phyloP scores from a whole-genome alignment of 2,797 vertebrate genomes.

The Aulostomus chinensis region DNA sequence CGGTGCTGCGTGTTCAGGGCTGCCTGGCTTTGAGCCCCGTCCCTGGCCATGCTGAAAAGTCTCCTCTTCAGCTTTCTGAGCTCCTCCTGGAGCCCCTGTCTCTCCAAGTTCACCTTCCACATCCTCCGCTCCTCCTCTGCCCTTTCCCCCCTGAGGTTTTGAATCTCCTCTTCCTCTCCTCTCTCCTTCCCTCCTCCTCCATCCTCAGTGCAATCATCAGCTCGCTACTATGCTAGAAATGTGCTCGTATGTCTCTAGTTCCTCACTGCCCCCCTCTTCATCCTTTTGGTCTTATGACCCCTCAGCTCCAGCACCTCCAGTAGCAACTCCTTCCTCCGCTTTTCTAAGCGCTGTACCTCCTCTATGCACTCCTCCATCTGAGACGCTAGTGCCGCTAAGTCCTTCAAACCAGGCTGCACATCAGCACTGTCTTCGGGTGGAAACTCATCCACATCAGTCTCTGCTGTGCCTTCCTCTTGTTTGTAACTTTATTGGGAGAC shows the following conservation, averaged over 20 bases:
- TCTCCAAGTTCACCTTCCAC: constrained; percentile 85
- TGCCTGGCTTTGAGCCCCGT: constrained; percentile 87
- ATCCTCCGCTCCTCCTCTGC: constrained; percentile 81
- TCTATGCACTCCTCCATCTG: constrained; percentile 88
- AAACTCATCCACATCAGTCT: constrained; percentile 1
- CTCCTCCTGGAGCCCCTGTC: constrained; percentile 85
- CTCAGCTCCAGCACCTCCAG: constrained; percentile 82
- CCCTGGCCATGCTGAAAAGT: constrained; percentile 86
- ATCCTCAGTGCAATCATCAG: constrained; percentile 75
- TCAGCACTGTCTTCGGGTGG: constrained; percentile 16
- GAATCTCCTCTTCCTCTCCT: constrained; percentile 83
- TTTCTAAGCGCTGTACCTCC: constrained; percentile 84
- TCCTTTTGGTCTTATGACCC: constrained; percentile 73
- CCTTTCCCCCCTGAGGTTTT: constrained; percentile 67
- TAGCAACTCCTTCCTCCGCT: constrained; percentile 84
- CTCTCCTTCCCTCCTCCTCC: constrained; percentile 80
- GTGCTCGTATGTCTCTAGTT: constrained; percentile 72
- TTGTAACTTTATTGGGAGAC: neutral
- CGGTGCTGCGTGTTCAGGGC: constrained; percentile 80
- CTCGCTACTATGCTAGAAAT: constrained; percentile 77
- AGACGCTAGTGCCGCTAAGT: constrained; percentile 73
- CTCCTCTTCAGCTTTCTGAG: constrained; percentile 84
- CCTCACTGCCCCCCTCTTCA: constrained; percentile 65
- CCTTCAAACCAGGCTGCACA: constrained; percentile 9
- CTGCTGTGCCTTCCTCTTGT: neutral